Evolutionary conservation across 2,888 invertebrate genomes (phyloP), one percentile per base, ranked within the genome.

Genomic region (Trissonchulus latispiculum): DNA sequence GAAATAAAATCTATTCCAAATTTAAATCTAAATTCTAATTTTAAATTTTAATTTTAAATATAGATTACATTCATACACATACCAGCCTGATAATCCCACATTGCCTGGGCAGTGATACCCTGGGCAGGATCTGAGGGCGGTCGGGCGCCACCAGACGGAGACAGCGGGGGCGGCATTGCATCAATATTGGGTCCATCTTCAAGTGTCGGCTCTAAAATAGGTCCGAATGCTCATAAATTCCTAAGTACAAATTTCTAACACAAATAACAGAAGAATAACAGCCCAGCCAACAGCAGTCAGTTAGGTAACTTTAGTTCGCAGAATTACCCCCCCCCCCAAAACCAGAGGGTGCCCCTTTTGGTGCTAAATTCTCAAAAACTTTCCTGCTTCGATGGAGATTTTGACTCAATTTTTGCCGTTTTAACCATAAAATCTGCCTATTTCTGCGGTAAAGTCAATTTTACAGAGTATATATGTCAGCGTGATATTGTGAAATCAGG

Each of bases 81-180:
- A 91, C 92, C 91, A 75, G 96, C 96, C 89, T 96, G 94, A 85
- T 97, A 97, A 83, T 97, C 96, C 81, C 95, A 97, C 0, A 97
- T 86, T 0, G 96, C 95, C 77, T 90, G 87, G 0, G 95, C 96
- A 72, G 48, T 48, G 48, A 23, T 48, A 48, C 48, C 48, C 8
- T 15, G 48, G 23, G 8, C 23, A 15, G 48, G 48, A 23, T 48
- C 48, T 8, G 48, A 23, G 8, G 48, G 48, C 48, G 48, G 48
- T 8, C 8, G 48, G 23, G 8, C 48, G 48, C 8, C 8, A 48
- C 48, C 48, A 23, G 23, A 23, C 8, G 48, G 48, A 23, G 48
- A 48, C 8, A 8, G 8, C 48, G 23, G 48, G 48, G 48, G 48
- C 8, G 48, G 23, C 8, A 48, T 48, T 23, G 48, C 48, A 8